Percentiles rank a stretch among this genome's conserved stretches.
Evolutionary conservation across 2,797 vertebrate genomes (phyloP).

Genomic region (Botia kubotai): DNA sequence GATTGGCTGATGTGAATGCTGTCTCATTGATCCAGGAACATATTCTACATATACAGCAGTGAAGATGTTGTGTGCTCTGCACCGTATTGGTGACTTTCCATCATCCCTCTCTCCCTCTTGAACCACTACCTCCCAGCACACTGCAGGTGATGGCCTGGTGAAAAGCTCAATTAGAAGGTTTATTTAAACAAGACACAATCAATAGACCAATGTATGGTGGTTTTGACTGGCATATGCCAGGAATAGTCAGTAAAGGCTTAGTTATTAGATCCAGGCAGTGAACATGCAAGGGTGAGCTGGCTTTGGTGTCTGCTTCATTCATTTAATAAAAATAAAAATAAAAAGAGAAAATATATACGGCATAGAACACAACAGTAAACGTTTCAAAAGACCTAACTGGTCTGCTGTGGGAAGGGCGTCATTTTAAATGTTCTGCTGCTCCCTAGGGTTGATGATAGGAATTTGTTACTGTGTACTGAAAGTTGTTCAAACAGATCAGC

Average conservation of each 20-base stretch:
- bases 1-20: background rate
- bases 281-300: background rate
- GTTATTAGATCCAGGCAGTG: background rate
- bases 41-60: background rate
- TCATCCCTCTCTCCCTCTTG: background rate
- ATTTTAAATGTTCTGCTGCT: constrained; percentile 59
- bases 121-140: constrained; percentile 87
- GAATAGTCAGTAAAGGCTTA: background rate
- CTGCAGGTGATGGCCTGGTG: constrained; percentile 82
- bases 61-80: background rate
- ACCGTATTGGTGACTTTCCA: constrained; percentile 16
- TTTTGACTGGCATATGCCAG: background rate
- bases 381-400: background rate
- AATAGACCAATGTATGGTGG: background rate
- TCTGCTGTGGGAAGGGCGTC: background rate
- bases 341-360: background rate
- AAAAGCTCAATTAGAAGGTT: background rate
- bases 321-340: background rate
- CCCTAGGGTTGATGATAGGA: constrained; percentile 34
- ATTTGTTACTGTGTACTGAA: background rate
- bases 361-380: background rate
- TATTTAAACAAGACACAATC: constrained; percentile 13
- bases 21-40: background rate
- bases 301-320: background rate
- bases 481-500: background rate